Evolutionary conservation across 2,113 vertebrate genomes (phyloP), one percentile per base, ranked within the genome.

Genomic region (Girardinichthys multiradiatus): DNA sequence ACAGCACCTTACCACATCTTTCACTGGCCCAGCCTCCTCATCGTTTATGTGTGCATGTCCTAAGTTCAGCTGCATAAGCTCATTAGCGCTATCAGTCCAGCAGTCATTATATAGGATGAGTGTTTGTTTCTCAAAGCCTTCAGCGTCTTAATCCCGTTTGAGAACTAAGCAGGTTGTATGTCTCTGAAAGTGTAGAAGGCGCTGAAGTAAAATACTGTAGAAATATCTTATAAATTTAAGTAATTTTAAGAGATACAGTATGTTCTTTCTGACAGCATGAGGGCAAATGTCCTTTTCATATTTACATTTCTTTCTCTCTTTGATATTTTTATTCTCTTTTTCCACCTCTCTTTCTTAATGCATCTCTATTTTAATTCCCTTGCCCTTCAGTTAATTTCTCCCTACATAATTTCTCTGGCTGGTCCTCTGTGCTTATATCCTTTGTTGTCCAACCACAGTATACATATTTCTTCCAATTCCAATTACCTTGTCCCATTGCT

Each of bases 11-110:
- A 64, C 37, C 64, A 65, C n/a, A 21, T 37, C 62, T 74, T 10
- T 54, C 13, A 27, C 7, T 8, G 28, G 21, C 65, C 51, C 66
- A 26, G 54, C 67, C 11, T 0, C 37, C 65, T 29, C 21, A 65
- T 1, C 71, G 19, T 68, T 61, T 54, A n/a, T 71, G 30, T 70
- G 10, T 68, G 0, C 48, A 24, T 57, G 37, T 45, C 39, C 57
- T 13, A 39, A 15, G 63, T 57, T 30, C 63, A 68, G 17, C 61
- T 12, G 26, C 60, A 76, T 42, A 66, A 85, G 84, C 84, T 85
- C 75, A 88, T 85, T 85, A 86, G 84, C 72, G 80, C 83, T 64
- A 82, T 88, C 80, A 60, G 77, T 64, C 67, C 64, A 31, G 81
- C 30, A 57, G 81, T 65, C 28, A 48, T 65, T 35, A 72, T 48